Evolutionary conservation across 2,888 invertebrate genomes (phyloP), one percentile per base, ranked within the genome.

Genomic region (Thereva unica): DNA sequence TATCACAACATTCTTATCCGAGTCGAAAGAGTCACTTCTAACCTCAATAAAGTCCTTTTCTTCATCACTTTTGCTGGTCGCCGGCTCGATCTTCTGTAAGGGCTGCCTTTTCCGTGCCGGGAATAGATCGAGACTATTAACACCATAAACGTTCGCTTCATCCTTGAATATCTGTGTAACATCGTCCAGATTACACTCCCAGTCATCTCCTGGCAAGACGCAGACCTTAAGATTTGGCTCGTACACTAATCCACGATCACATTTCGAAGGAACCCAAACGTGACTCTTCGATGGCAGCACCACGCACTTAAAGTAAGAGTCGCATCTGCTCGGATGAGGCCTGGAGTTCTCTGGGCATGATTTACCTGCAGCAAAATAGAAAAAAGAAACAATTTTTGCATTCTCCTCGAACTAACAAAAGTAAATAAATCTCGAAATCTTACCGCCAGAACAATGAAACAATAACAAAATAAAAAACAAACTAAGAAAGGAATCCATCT

Each of bases 151-250:
- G 5, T 53, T 53, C 6, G 57, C 4, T 54, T 63, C 56, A 44
- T 57, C 63, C 6, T 47, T 9, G 12, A 23, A 50, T 12, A 34
- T 49, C 4, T 7, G 38, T 35, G 10, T 45, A 23, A 42, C 42
- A 41, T 59, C 42, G 34, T 12, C 49, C 37, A 55, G 34, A 45
- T 73, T 69, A 69, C 81, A 81, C 55, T 81, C 82, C 81, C 81
- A 81, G 64, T 81, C 78, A 40, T 81, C 80, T n/a, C 75, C 80
- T 4, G 81, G 79, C 41, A 81, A 55, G 7, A 80, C 81, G 69
- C 81, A 81, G 40, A 76, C 74, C n/a, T 72, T 74, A n/a, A 80
- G 71, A 68, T 74, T 76, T 37, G 76, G 75, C 59, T 81, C 81
- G 67, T 78, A 81, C 3, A 81, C 73, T 5, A 81, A 71, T 4